Conservation (phyloP, 1,140 invertebrate genomes). For the Metaphire vulgaris region DNA sequence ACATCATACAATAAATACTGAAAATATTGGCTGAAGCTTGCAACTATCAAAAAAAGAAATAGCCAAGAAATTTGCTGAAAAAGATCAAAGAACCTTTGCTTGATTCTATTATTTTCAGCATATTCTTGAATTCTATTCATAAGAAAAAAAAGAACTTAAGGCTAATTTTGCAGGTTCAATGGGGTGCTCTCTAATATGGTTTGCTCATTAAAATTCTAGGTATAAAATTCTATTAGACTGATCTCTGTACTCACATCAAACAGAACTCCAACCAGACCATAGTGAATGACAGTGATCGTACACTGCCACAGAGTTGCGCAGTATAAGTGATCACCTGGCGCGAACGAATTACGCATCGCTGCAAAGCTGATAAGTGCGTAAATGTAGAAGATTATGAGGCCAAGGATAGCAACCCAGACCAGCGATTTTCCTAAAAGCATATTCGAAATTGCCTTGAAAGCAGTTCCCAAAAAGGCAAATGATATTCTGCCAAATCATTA, state of each 20-base stretch:
- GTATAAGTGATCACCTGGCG: constrained; percentile 40
- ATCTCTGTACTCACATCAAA: constrained; percentile 47
- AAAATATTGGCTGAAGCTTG: no score
- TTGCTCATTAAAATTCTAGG: no score
- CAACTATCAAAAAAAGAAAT: no score
- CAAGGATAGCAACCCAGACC: constrained; percentile 50
- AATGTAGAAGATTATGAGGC: constrained; percentile 49
- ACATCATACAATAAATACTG: no score
- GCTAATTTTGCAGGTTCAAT: no score
- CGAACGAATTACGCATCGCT: constrained; percentile 41
- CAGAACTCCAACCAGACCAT: constrained; percentile 50
- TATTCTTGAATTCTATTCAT: no score
- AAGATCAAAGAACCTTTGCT: no score
- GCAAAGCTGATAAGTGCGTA: constrained; percentile 50
- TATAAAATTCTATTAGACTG: no score
- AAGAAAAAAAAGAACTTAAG: no score
- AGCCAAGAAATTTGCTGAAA: no score
- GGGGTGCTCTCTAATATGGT: no score
- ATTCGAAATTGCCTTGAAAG: background rate
- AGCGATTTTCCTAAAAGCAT: constrained; percentile 44
- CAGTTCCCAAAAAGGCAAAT: background rate
- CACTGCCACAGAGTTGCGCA: constrained; percentile 49
- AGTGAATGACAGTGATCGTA: constrained; percentile 47
- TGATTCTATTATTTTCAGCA: no score
- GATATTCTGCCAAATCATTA: background rate